phyloP scores from a whole-genome alignment of 2,113 vertebrate genomes.

The Athene cunicularia region DNA sequence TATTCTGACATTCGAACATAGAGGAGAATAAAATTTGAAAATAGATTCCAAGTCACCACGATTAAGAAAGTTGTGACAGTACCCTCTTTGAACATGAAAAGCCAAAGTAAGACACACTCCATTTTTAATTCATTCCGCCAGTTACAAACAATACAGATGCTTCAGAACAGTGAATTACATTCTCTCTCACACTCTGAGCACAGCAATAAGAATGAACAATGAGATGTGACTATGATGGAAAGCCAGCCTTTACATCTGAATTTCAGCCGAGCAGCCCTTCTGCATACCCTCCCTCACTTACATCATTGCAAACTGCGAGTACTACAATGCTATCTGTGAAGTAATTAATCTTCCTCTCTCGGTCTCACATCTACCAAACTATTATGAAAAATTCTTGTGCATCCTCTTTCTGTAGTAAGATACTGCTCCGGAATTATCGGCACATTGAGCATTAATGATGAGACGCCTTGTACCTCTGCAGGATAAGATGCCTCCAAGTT shows the following conservation, averaged over 20 bases:
- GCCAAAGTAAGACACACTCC: background rate
- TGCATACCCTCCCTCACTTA: background rate
- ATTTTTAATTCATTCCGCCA: slow-evolving; percentile 25
- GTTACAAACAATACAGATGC: slow-evolving; percentile 5
- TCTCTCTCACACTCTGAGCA: background rate
- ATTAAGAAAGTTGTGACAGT: background rate
- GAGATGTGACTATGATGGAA: slow-evolving; percentile 33
- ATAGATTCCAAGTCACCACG: background rate
- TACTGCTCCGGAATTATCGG: background rate
- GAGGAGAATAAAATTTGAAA: background rate
- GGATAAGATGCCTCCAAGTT: background rate
- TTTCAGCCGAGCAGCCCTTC: background rate
- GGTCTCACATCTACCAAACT: background rate
- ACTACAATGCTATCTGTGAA: background rate
- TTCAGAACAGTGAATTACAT: background rate
- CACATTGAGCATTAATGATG: background rate
- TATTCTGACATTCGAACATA: background rate
- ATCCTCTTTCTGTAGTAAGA: background rate
- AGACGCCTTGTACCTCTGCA: background rate
- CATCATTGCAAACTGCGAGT: background rate
- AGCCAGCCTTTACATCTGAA: background rate
- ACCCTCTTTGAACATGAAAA: background rate
- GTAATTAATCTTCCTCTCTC: slow-evolving; percentile 18
- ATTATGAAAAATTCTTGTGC: background rate
- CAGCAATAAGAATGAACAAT: slow-evolving; percentile 14